phyloP scores from a whole-genome alignment of 2,888 invertebrate genomes.

The Macropis europaea region DNA sequence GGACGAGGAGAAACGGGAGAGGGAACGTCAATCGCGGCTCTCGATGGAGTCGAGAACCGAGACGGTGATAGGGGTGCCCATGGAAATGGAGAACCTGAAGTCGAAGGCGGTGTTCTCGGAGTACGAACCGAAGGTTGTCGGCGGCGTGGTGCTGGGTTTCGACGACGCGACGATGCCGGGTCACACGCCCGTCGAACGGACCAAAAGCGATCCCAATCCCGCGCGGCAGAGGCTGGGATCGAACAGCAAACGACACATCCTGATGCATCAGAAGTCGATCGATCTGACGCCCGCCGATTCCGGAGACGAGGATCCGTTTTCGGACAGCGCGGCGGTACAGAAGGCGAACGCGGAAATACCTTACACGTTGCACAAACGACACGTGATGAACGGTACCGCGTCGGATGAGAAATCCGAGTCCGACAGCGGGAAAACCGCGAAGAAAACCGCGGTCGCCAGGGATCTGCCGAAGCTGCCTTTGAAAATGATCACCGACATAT shows the following conservation, averaged over 20 bases:
- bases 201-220: constrained; percentile 93
- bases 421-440: constrained; percentile 70
- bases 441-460: constrained; percentile 51
- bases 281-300: constrained; percentile 92
- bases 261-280: constrained; percentile 93
- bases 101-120: constrained; percentile 81
- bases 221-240: constrained; percentile 87
- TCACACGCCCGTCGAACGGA: constrained; percentile 88
- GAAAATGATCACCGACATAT: constrained; percentile 71
- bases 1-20: constrained; percentile 73
- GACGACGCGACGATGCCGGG: constrained; percentile 68
- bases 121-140: constrained; percentile 86
- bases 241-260: constrained; percentile 87
- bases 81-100: constrained; percentile 72
- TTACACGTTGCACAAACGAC: constrained; percentile 91
- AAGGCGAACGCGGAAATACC: constrained; percentile 85
- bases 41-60: constrained; percentile 72
- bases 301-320: constrained; percentile 90
- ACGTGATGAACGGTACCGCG: constrained; percentile 92
- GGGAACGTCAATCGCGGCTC: constrained; percentile 68
- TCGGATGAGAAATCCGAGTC: constrained; percentile 77
- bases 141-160: constrained; percentile 76
- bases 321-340: constrained; percentile 80
- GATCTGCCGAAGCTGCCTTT: constrained; percentile 73
- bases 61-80: constrained; percentile 65